These are phyloP conservation scores for Salvelinus sp. DNA, from an alignment of 2,113 vertebrate genomes.

Conservation along the genomic window DNA sequence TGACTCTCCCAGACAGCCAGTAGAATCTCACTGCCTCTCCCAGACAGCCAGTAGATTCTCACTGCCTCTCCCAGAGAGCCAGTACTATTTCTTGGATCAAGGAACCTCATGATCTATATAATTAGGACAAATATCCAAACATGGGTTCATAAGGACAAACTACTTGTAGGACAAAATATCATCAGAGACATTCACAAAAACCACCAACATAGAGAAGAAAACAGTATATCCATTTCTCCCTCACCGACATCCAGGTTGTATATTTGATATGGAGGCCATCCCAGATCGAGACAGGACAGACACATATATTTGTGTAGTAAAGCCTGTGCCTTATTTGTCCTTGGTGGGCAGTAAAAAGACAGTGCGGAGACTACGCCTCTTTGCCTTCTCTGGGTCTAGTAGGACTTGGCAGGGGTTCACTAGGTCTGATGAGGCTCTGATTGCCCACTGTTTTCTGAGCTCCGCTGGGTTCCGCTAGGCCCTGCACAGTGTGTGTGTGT, in stretches of 20 bases:
- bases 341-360: conserved; percentile 19
- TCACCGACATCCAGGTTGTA: conserved; percentile 2
- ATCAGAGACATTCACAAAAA: neutral
- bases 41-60: no score
- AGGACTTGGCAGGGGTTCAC: conserved; percentile 24
- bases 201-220: neutral
- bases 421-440: conserved; percentile 40
- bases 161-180: no score
- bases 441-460: conserved; percentile 47
- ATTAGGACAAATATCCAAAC: no score
- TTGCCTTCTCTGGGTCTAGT: conserved; percentile 18
- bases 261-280: conserved; percentile 9
- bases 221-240: neutral
- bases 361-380: conserved; percentile 8
- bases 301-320: conserved; percentile 11
- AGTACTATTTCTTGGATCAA: no score
- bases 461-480: conserved; percentile 2
- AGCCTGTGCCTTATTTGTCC: conserved; percentile 14
- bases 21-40: no score
- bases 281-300: conserved; percentile 3
- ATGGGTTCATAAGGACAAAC: no score
- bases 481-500: no score
- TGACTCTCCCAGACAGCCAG: no score
- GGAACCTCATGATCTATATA: no score
- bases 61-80: no score